Evolutionary conservation across 2,888 invertebrate genomes (phyloP).

Genomic region (Clitarchus hookeri): DNA sequence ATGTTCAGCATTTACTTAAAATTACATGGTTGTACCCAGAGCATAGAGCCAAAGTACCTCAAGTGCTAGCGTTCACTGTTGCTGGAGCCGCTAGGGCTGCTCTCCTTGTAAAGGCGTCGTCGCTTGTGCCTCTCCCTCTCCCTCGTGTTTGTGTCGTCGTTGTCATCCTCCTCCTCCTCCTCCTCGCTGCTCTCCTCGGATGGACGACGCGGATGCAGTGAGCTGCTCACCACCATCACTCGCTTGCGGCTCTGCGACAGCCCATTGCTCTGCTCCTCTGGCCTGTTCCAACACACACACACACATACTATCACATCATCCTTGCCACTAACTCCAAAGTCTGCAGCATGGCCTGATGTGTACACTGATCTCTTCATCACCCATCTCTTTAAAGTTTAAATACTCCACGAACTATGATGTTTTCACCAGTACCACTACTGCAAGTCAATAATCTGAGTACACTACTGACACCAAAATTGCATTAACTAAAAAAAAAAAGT

Average conservation of each 20-base stretch:
- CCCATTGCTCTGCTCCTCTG: background rate
- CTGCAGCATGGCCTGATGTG: too few species aligned
- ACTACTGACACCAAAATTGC: too few species aligned
- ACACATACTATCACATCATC: background rate
- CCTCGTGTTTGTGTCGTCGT: background rate
- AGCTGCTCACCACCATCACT: constrained; percentile 34
- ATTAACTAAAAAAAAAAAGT: too few species aligned
- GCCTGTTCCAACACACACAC: constrained; percentile 10
- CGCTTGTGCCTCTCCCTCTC: constrained; percentile 25
- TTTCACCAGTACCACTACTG: too few species aligned
- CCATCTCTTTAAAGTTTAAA: too few species aligned
- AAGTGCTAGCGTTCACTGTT: constrained; percentile 24
- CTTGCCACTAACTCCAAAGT: too few species aligned
- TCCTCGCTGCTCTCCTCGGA: constrained; percentile 33
- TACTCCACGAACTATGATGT: too few species aligned
- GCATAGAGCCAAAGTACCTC: background rate
- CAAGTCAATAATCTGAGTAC: too few species aligned
- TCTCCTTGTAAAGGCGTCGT: constrained; percentile 15
- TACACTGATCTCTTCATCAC: too few species aligned
- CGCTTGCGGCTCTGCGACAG: constrained; percentile 28
- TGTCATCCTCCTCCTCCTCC: constrained; percentile 19
- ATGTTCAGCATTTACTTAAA: too few species aligned
- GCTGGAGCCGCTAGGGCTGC: constrained; percentile 29
- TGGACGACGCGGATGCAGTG: constrained; percentile 31
- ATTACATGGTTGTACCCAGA: too few species aligned